A percentile compares a stretch with the other conserved stretches of the same genome.
phyloP scores from a whole-genome alignment of 2,797 vertebrate species.

The Gymnoscopelus microlampas region DNA sequence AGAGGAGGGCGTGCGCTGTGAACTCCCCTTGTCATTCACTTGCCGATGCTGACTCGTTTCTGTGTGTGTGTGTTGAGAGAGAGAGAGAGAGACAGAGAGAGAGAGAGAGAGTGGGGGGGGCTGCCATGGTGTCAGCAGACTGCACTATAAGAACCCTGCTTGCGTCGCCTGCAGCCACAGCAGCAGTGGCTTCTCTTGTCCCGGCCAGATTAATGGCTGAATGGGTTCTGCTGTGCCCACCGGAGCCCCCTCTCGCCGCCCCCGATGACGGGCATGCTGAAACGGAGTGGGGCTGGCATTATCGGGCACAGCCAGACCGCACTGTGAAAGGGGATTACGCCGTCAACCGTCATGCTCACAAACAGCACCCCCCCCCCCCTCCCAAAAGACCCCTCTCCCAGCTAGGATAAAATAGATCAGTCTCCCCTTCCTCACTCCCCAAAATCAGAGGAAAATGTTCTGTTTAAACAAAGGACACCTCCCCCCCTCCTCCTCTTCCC shows the following conservation, averaged over 20 bases:
- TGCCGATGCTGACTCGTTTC: conserved; percentile 55
- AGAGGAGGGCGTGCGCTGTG: conserved; percentile 54
- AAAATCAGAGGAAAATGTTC: conserved; percentile 71
- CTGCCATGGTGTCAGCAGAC: conserved; percentile 78
- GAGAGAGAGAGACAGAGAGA: not conserved
- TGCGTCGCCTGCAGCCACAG: conserved; percentile 72
- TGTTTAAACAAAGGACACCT: conserved; percentile 64
- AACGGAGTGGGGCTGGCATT: conserved; percentile 78
- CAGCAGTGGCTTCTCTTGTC: conserved; percentile 70
- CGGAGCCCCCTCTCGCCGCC: conserved; percentile 65
- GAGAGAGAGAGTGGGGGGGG: conserved; percentile 43
- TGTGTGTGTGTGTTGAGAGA: conserved; percentile 25
- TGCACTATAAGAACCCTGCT: conserved; percentile 68
- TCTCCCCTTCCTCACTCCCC: conserved; percentile 36
- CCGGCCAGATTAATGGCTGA: conserved; percentile 80
- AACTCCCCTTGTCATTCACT: conserved; percentile 64
- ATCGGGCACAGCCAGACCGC: conserved; percentile 83
- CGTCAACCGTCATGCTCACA: conserved; percentile 77
- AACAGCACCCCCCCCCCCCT: conserved; percentile 75
- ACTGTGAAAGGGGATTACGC: conserved; percentile 84
- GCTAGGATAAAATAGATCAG: conserved; percentile 68
- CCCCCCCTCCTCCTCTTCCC: conserved; percentile 30
- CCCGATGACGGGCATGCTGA: conserved; percentile 74
- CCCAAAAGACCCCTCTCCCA: conserved; percentile 52
- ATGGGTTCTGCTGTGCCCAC: conserved; percentile 75